phyloP scores from a whole-genome alignment of 37 sponge, comb jelly and placozoan species.

The Tethya wilhelma region DNA sequence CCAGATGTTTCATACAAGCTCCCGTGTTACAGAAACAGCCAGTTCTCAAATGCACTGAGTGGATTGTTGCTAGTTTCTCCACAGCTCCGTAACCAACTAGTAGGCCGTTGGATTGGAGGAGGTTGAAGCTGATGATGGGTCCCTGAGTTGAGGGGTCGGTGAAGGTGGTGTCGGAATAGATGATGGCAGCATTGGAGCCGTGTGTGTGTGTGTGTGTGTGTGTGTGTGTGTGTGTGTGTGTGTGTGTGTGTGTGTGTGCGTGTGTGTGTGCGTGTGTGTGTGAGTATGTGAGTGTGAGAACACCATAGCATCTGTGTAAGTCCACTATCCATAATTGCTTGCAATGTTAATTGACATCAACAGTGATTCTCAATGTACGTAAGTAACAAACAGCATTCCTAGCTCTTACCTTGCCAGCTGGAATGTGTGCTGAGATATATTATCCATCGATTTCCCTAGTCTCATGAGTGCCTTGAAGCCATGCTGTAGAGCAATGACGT shows the following conservation, averaged over 20 bases:
- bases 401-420: constrained; percentile 53
- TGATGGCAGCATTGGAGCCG: constrained; percentile 59
- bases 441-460: constrained; percentile 57
- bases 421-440: constrained; percentile 74
- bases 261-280: too few species aligned
- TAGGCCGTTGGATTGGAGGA: constrained; percentile 66
- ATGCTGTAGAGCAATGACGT: constrained; percentile 81
- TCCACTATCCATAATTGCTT: too few species aligned
- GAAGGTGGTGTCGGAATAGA: constrained; percentile 66
- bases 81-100: constrained; percentile 87
- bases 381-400: neutral
- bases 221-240: too few species aligned
- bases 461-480: constrained; percentile 73
- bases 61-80: constrained; percentile 62
- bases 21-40: constrained; percentile 98
- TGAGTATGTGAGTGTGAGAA: too few species aligned
- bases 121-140: constrained; percentile 83
- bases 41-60: constrained; percentile 83
- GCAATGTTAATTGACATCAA: too few species aligned
- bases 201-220: constrained; percentile 67
- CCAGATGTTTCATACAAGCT: constrained; percentile 81
- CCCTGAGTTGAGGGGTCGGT: constrained; percentile 66
- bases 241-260: too few species aligned
- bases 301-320: too few species aligned
- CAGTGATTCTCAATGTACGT: too few species aligned